Base-by-base conservation (phyloP, 2,888 invertebrate species). In the Cerceris rybyensis region DNA sequence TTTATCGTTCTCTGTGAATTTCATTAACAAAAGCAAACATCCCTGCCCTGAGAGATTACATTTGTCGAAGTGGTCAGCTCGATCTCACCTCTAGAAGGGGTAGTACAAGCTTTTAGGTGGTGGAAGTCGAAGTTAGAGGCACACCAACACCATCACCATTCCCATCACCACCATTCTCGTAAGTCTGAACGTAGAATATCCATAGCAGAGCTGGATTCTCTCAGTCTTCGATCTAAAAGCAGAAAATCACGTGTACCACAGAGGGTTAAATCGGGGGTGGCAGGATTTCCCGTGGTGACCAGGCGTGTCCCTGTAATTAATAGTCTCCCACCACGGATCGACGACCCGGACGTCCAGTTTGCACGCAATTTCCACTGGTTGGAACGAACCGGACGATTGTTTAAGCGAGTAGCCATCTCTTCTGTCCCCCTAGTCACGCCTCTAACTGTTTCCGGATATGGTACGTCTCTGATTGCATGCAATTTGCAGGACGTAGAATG, bases 261-360 rank as follows among this genome's bases (percentile, higher is more conserved):
- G 77, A 68, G 74, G 75, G 63, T 66, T 52, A 67, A 70, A 74
- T 78, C 66, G 70, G 78, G 74, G 80, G 68, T 70, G 77, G 80
- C 79, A 80, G 76, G 82, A 83, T 84, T 86, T 84, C 78, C 86
- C 85, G 84, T 80, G 80, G 84, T 85, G 85, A 78, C 80, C 80
- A 75, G 81, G 79, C 83, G 85, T 83, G 80, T 86, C 85, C 81
- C 84, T 81, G 85, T 90, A 89, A 90, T 89, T 89, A 88, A 90
- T 89, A 87, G 89, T 87, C 87, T 75, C 68, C 81, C 70, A 67
- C 80, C 59, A 66, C 75, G 79, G 77, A 75, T 69, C 78, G 78
- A 75, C 75, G 66, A 66, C 58, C 72, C 64, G 67, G 43, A 67
- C 67, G 66, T 70, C 75, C 70, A 76, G 79, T 85, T 80, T 85